A percentile compares a stretch with the other conserved stretches of the same genome.
phyloP scores from a whole-genome alignment of 23 tunicate genomes.

The Halocynthia aurantium region DNA sequence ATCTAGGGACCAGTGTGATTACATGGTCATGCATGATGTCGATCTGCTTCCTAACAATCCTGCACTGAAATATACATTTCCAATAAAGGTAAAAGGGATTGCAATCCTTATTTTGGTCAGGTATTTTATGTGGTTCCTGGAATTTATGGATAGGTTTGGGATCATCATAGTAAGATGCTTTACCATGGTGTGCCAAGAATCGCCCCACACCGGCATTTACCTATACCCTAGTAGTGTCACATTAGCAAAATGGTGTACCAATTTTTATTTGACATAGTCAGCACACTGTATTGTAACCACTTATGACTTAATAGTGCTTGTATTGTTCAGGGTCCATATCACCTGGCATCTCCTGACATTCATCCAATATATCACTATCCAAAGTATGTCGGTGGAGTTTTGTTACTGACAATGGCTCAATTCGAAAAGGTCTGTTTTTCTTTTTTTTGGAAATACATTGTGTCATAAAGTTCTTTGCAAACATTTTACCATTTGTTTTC shows the following conservation, averaged over 20 bases:
- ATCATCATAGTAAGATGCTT: background rate
- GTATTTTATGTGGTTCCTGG: too few relatives aligned
- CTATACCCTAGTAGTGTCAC: background rate
- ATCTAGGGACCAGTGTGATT: slow-evolving; percentile 74
- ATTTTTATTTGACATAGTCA: background rate
- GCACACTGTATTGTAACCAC: background rate
- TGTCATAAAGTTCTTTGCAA: background rate
- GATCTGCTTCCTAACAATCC: slow-evolving; percentile 89
- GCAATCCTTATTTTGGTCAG: background rate
- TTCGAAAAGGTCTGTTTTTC: slow-evolving; percentile 39
- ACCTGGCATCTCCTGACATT: slow-evolving; percentile 92
- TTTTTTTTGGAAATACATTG: background rate
- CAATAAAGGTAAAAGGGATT: slow-evolving; percentile 31
- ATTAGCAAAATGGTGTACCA: background rate
- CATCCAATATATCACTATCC: slow-evolving; percentile 95
- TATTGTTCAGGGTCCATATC: slow-evolving; percentile 76
- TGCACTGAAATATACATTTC: slow-evolving; percentile 58
- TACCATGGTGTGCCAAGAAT: background rate
- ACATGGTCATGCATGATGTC: slow-evolving; percentile 98
- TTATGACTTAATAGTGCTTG: background rate
- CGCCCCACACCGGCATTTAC: background rate
- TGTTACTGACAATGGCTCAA: slow-evolving; percentile 72
- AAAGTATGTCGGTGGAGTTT: slow-evolving; percentile 90
- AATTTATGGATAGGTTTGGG: too few relatives aligned
- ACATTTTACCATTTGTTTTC: background rate